Evolutionary conservation across 2,797 vertebrate species (phyloP).

Genomic region (Poeciliopsis infans): DNA sequence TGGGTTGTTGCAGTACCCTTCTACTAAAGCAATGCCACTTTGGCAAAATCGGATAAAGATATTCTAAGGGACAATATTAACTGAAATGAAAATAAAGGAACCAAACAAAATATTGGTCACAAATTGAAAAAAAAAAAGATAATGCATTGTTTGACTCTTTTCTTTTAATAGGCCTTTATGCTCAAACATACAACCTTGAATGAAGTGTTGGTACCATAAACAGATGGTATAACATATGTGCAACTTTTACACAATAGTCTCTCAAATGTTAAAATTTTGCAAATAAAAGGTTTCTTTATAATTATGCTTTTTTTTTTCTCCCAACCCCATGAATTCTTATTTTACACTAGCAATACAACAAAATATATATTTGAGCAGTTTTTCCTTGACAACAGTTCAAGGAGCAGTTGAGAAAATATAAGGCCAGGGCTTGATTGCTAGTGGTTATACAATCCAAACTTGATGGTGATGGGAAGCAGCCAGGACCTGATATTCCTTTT

Average conservation of each 20-base stretch:
- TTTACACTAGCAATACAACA: conserved; percentile 99
- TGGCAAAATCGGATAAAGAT: conserved; percentile 87
- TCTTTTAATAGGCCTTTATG: conserved; percentile 68
- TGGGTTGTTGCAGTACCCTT: conserved; percentile 70
- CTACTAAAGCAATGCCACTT: conserved; percentile 79
- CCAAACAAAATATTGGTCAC: conserved; percentile 85
- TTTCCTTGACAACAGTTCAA: conserved; percentile 95
- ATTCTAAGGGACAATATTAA: conserved; percentile 82
- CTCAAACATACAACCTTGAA: conserved; percentile 88
- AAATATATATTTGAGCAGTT: conserved; percentile 99
- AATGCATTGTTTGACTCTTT: conserved; percentile 75
- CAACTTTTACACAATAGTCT: conserved; percentile 94
- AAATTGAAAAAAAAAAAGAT: conserved; percentile 77
- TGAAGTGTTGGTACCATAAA: conserved; percentile 89
- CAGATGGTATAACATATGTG: conserved; percentile 90
- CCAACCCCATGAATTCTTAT: conserved; percentile 83
- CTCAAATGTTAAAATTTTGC: conserved; percentile 89
- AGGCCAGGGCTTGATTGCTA: conserved; percentile 99
- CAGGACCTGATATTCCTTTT: conserved; percentile 87
- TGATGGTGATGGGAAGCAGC: conserved; percentile 88
- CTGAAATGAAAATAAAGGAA: conserved; percentile 78
- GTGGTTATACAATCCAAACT: conserved; percentile 96
- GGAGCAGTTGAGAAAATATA: conserved; percentile 99
- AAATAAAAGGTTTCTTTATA: conserved; percentile 94
- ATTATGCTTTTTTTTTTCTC: conserved; percentile 82